A percentile compares a stretch with the other conserved stretches of the same genome.
phyloP scores from a whole-genome alignment of 2,888 invertebrate species.

The Drosophila nr. perissopoda region DNA sequence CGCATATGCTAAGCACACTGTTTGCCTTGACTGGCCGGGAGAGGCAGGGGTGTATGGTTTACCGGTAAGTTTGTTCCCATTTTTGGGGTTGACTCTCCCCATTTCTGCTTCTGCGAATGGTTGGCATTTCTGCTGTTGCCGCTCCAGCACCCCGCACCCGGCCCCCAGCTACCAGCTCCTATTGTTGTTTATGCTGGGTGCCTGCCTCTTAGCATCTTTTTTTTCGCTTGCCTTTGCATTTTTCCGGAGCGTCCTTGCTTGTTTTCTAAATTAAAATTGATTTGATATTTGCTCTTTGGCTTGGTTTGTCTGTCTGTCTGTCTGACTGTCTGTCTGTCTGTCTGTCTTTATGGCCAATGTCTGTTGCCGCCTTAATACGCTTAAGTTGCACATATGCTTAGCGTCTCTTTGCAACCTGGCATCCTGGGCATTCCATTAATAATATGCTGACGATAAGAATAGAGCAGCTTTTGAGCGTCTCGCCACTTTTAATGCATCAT shows the following conservation, averaged over 20 bases:
- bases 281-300: slow-evolving; percentile 76
- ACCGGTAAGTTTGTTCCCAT: slow-evolving; percentile 27
- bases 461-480: neutral
- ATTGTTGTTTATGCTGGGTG: slow-evolving; percentile 28
- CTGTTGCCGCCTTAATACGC: slow-evolving; percentile 52
- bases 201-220: slow-evolving; percentile 27
- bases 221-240: slow-evolving; percentile 69
- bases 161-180: slow-evolving; percentile 21
- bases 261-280: slow-evolving; percentile 80
- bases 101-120: slow-evolving; percentile 51
- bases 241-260: slow-evolving; percentile 64
- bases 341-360: slow-evolving; percentile 19
- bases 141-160: neutral
- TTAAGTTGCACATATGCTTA: slow-evolving; percentile 61
- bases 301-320: slow-evolving; percentile 17
- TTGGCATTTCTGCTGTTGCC: slow-evolving; percentile 29
- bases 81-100: slow-evolving; percentile 59
- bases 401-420: slow-evolving; percentile 30
- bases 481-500: neutral
- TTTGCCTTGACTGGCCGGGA: slow-evolving; percentile 33
- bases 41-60: slow-evolving; percentile 1
- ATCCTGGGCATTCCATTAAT: slow-evolving; percentile 67
- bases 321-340: neutral
- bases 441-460: slow-evolving; percentile 21
- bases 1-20: slow-evolving; percentile 79